A percentile compares a stretch with the other conserved stretches of the same genome.
Conservation (phyloP, 2,113 vertebrate genomes). For the Gymnobelideus leadbeateri region DNA sequence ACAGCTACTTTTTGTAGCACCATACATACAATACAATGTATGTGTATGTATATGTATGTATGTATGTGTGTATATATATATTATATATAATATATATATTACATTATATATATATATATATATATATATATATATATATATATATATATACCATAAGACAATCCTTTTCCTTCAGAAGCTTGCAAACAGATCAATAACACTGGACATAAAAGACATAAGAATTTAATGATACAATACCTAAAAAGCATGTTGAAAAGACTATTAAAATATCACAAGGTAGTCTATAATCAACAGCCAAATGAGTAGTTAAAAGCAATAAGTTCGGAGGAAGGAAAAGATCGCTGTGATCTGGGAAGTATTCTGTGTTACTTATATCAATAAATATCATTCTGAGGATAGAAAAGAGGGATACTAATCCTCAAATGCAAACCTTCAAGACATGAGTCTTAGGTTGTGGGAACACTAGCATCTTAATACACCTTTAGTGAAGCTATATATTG, state of each 20-base stretch:
- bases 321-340: neutral
- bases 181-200: neutral
- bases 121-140: too few species aligned
- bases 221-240: neutral
- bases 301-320: neutral
- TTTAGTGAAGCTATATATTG: neutral
- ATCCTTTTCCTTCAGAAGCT: neutral
- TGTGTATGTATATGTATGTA: too few species aligned
- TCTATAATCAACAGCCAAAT: neutral
- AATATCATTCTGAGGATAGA: too few species aligned
- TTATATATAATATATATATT: too few species aligned
- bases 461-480: neutral
- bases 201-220: neutral
- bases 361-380: too few species aligned
- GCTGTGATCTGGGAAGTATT: neutral
- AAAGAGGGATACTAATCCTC: too few species aligned
- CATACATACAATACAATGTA: too few species aligned
- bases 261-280: neutral
- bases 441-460: neutral
- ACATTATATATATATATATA: too few species aligned
- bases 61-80: too few species aligned
- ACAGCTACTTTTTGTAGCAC: neutral
- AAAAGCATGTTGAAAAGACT: neutral
- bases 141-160: neutral
- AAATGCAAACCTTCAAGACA: neutral